These are phyloP conservation scores for Prionailurus viverrinus DNA, from an alignment of 2,113 vertebrate genomes.

Conservation along the genomic window DNA sequence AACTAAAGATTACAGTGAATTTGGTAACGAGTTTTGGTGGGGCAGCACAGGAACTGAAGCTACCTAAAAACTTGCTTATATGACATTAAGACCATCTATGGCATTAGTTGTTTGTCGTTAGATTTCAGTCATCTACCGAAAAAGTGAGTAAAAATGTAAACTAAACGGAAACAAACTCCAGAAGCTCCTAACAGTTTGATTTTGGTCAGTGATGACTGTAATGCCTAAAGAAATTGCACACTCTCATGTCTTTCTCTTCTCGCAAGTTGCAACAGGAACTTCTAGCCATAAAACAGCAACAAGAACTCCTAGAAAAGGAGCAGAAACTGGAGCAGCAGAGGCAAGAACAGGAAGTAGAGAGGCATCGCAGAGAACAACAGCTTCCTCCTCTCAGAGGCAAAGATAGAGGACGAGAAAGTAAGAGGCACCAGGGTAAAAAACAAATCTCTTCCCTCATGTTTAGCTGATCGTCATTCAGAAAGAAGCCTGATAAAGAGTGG, in stretches of 20 bases:
- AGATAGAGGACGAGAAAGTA: slow-evolving; percentile 98
- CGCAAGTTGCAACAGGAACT: slow-evolving; percentile 99
- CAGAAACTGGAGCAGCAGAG: slow-evolving; percentile 97
- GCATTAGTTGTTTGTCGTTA: slow-evolving; percentile 6
- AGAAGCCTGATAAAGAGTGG: not conserved
- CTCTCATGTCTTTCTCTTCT: slow-evolving; percentile 90
- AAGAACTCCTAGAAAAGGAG: slow-evolving; percentile 98
- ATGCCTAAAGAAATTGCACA: slow-evolving; percentile 82
- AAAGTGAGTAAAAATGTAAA: slow-evolving; percentile 54
- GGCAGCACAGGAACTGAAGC: not conserved
- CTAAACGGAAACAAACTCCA: slow-evolving; percentile 57
- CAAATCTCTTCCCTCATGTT: slow-evolving; percentile 22
- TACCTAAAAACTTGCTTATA: not conserved
- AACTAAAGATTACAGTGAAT: slow-evolving; percentile 13
- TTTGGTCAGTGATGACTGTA: slow-evolving; percentile 75
- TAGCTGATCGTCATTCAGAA: not conserved
- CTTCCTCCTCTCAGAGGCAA: slow-evolving; percentile 94
- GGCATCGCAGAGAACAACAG: slow-evolving; percentile 95
- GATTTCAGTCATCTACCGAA: not conserved
- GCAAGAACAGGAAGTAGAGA: slow-evolving; percentile 97
- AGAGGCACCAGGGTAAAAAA: slow-evolving; percentile 84
- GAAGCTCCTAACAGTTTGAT: slow-evolving; percentile 18
- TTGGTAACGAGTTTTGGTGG: slow-evolving; percentile 29
- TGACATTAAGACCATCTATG: not conserved
- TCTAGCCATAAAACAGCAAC: slow-evolving; percentile 97